Conservation (phyloP, 2,113 vertebrate genomes). For the Charadrius vociferus region DNA sequence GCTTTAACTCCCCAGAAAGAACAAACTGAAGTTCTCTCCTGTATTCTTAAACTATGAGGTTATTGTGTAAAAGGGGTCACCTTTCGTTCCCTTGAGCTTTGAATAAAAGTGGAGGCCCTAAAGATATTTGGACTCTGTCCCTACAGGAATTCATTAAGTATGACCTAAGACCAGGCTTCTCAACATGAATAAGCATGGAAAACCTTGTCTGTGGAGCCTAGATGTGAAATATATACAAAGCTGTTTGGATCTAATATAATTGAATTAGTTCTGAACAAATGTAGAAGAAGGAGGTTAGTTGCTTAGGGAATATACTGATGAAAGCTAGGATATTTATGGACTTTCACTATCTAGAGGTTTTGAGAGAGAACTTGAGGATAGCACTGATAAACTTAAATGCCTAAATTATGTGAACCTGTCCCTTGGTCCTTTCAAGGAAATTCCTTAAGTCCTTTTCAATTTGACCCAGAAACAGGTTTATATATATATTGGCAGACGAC, state of each 20-base stretch:
- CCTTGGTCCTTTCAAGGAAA: not conserved
- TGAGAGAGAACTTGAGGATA: conserved; percentile 5
- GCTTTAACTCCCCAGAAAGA: not conserved
- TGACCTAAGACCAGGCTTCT: not conserved
- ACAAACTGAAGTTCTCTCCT: not conserved
- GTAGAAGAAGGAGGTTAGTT: not conserved
- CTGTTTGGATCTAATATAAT: not conserved
- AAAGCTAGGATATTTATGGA: not conserved
- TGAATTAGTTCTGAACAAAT: not conserved
- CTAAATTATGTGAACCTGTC: not conserved
- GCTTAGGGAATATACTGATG: not conserved
- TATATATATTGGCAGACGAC: not conserved
- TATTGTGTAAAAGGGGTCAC: not conserved
- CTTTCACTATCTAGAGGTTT: not conserved
- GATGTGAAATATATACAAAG: not conserved
- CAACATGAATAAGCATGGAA: not conserved
- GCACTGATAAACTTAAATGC: not conserved
- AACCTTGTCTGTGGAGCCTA: not conserved
- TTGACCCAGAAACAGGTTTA: conserved; percentile 7
- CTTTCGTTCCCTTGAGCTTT: not conserved
- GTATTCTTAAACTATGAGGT: not conserved
- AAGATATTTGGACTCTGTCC: not conserved
- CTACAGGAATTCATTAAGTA: not conserved
- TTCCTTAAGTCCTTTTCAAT: not conserved
- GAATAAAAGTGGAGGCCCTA: not conserved